These are phyloP conservation scores for Puntigrus tetrazona DNA, from an alignment of 2,113 vertebrate genomes.

Conservation along the genomic window DNA sequence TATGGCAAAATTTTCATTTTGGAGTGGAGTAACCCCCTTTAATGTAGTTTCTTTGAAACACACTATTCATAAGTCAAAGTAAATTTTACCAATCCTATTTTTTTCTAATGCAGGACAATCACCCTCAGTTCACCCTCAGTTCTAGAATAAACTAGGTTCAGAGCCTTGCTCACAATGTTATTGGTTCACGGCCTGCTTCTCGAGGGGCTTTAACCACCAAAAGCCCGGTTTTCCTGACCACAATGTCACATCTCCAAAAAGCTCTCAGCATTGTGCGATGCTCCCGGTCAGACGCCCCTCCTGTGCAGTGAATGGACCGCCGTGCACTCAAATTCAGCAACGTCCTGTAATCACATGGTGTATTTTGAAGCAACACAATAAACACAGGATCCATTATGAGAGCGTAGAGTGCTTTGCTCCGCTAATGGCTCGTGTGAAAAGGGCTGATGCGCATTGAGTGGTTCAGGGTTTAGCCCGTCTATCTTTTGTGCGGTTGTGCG, in stretches of 20 bases:
- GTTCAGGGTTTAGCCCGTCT: conserved; percentile 33
- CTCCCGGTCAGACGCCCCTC: neutral
- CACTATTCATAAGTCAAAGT: no score
- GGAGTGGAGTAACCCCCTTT: no score
- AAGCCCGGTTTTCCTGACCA: neutral
- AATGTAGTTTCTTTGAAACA: no score
- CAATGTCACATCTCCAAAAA: neutral
- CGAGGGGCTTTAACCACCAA: neutral
- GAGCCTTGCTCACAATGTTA: neutral
- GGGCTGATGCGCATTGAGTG: conserved; percentile 48
- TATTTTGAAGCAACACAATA: conserved; percentile 42
- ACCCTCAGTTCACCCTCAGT: neutral
- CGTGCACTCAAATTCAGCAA: conserved; percentile 18
- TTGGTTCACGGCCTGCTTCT: neutral
- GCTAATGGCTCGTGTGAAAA: conserved; percentile 51
- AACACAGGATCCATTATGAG: conserved; percentile 50
- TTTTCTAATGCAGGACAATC: no score
- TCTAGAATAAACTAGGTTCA: neutral
- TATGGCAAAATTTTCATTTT: no score
- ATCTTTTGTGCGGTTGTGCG: conserved; percentile 26
- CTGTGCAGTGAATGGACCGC: neutral
- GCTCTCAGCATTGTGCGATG: neutral
- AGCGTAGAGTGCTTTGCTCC: conserved; percentile 19
- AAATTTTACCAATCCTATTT: no score
- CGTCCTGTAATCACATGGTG: conserved; percentile 17